A percentile compares a stretch with the other conserved stretches of the same genome.
These are phyloP conservation scores for Beroe forskalii DNA, from an alignment of 37 sponge, comb jelly and placozoan genomes.

Conservation along the genomic window DNA sequence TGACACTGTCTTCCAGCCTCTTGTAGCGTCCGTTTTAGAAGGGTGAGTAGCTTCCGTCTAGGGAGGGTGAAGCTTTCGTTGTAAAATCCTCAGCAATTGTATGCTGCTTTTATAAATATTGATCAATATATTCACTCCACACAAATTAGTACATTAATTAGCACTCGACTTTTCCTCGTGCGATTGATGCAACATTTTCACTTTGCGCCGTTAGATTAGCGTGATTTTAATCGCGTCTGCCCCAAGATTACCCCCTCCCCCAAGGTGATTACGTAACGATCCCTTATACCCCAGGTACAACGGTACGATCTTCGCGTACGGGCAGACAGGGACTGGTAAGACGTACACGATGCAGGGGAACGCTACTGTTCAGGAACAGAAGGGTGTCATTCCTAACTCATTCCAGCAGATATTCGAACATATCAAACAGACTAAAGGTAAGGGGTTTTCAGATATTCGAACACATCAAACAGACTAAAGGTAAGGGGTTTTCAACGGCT, in stretches of 20 bases:
- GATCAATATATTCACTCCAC: no score
- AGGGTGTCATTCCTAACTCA: slow-evolving; percentile 93
- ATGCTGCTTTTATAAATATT: no score
- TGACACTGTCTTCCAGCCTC: slow-evolving; percentile 80
- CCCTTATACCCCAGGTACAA: slow-evolving; percentile 59
- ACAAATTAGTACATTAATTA: no score
- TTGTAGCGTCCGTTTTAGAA: slow-evolving; percentile 85
- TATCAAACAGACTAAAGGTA: slow-evolving; percentile 79
- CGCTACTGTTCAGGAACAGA: slow-evolving; percentile 70
- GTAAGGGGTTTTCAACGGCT: slow-evolving; percentile 80
- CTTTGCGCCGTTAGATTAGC: no score
- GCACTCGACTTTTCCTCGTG: no score
- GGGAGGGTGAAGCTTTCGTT: neutral
- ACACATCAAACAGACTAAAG: slow-evolving; percentile 80
- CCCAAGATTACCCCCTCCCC: no score
- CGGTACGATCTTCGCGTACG: slow-evolving; percentile 97
- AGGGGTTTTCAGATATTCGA: slow-evolving; percentile 81
- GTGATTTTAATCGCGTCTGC: no score
- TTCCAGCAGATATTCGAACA: slow-evolving; percentile 95
- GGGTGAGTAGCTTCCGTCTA: slow-evolving; percentile 69
- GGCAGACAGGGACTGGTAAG: slow-evolving; percentile 97
- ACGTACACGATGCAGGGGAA: slow-evolving; percentile 97
- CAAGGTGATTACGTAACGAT: no score
- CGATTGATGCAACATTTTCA: no score
- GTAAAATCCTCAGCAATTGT: neutral